phyloP scores from a whole-genome alignment of 2,888 invertebrate species.

The Cantharis rufa region DNA sequence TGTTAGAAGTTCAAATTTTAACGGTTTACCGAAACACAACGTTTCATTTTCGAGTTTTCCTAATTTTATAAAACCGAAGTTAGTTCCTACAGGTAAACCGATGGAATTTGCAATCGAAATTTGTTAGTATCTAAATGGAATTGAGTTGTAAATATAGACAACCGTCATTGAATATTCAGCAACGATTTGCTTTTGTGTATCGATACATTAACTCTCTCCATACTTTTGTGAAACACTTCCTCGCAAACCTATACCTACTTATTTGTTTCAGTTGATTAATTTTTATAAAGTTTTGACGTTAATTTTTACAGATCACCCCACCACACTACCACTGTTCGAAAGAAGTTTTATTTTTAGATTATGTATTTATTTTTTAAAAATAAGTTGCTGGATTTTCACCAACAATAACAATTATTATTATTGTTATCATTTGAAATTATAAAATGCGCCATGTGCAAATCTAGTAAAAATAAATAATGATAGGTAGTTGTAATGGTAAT shows the following conservation, averaged over 20 bases:
- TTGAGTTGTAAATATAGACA: constrained; percentile 39
- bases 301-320: neutral
- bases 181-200: neutral
- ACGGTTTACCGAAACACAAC: neutral
- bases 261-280: neutral
- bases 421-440: neutral
- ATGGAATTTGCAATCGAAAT: neutral
- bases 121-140: constrained; percentile 43
- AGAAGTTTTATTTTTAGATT: no score
- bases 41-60: neutral
- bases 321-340: neutral
- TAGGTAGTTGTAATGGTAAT: constrained; percentile 5
- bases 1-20: constrained; percentile 12
- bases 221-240: neutral
- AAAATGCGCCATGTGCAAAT: constrained; percentile 13
- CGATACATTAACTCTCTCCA: neutral
- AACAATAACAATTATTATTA: neutral
- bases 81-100: neutral
- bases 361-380: no score
- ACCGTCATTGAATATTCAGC: neutral
- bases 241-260: neutral
- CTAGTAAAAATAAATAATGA: constrained; percentile 12
- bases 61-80: neutral
- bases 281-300: neutral
- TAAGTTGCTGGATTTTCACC: neutral